Percentiles rank a stretch among this genome's conserved stretches.
phyloP scores from a whole-genome alignment of 2,888 invertebrate genomes.

The Orthosia gothica region DNA sequence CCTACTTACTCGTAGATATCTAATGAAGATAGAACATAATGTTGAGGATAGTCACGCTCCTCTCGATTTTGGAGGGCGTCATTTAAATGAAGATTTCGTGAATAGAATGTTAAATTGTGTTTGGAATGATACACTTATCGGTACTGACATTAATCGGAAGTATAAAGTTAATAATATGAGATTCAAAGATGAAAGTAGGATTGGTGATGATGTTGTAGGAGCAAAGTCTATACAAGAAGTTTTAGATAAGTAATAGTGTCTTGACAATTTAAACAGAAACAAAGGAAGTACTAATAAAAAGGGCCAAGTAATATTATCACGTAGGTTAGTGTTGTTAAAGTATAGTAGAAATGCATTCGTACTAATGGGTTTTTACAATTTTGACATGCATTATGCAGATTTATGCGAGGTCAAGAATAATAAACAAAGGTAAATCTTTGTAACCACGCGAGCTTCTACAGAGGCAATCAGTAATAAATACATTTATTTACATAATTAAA shows the following conservation, averaged over 20 bases:
- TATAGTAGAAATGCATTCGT: slow-evolving; percentile 27
- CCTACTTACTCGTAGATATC: slow-evolving; percentile 32
- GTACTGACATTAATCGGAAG: not conserved
- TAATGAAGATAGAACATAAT: slow-evolving; percentile 49
- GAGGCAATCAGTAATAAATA: slow-evolving; percentile 55
- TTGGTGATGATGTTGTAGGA: not conserved
- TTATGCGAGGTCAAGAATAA: slow-evolving; percentile 48
- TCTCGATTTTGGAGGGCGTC: slow-evolving; percentile 24
- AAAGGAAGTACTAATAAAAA: not conserved
- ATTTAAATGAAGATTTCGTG: slow-evolving; percentile 38
- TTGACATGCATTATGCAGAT: slow-evolving; percentile 52
- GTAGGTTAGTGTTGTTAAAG: not conserved
- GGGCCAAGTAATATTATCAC: not conserved
- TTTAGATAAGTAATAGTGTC: not conserved
- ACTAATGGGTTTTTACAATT: slow-evolving; percentile 35
- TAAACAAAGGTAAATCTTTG: slow-evolving; percentile 31
- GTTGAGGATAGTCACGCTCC: slow-evolving; percentile 42
- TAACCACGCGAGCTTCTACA: slow-evolving; percentile 44
- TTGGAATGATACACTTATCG: slow-evolving; percentile 5
- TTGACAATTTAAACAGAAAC: not conserved
- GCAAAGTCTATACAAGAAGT: not conserved
- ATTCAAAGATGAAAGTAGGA: not conserved
- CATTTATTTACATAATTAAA: slow-evolving; percentile 55
- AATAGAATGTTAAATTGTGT: slow-evolving; percentile 1
- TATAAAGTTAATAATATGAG: not conserved